phyloP scores from a whole-genome alignment of 2,797 vertebrate genomes.

The Sparidentex hasta region DNA sequence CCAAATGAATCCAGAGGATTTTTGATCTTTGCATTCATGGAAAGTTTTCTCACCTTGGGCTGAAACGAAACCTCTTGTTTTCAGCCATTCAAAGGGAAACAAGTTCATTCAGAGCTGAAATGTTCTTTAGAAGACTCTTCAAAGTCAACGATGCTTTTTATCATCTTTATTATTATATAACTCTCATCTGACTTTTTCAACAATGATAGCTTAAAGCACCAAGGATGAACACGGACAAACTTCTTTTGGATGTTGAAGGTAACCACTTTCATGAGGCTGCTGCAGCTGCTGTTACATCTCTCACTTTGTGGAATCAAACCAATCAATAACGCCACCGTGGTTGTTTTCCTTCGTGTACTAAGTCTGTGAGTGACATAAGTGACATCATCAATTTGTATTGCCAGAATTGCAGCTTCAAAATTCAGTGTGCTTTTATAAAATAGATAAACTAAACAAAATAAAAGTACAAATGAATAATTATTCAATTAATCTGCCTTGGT shows the following conservation, averaged over 20 bases:
- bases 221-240: not conserved
- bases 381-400: too few species aligned
- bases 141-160: not conserved
- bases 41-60: conserved; percentile 18
- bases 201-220: not conserved
- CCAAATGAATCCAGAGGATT: conserved; percentile 11
- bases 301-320: not conserved
- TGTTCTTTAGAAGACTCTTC: not conserved
- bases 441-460: not conserved
- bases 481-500: conserved; percentile 11
- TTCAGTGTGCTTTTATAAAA: not conserved
- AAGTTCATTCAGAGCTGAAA: not conserved
- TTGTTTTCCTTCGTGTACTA: not conserved
- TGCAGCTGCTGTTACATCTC: not conserved
- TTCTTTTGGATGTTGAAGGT: not conserved
- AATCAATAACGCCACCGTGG: not conserved
- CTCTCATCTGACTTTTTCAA: not conserved
- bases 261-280: not conserved
- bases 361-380: not conserved
- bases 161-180: not conserved
- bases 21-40: conserved; percentile 14
- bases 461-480: not conserved
- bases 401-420: too few species aligned
- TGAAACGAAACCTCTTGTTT: conserved; percentile 2
- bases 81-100: conserved; percentile 7